Base-by-base conservation (phyloP, 2,888 invertebrate genomes). In the Malacosoma neustria region DNA sequence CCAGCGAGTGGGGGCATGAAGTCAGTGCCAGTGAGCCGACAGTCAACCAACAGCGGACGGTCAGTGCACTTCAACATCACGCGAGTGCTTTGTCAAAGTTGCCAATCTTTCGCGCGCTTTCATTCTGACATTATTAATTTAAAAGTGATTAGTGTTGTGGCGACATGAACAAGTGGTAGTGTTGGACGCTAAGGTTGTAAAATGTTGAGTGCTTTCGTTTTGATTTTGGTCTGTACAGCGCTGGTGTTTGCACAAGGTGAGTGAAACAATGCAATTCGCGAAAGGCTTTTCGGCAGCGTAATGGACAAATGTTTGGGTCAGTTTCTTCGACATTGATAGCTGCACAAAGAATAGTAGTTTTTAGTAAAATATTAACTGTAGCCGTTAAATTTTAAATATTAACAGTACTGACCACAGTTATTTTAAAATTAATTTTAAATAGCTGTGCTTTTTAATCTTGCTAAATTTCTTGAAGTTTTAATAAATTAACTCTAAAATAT, bases 191-290 rank as follows among this genome's bases (percentile, higher is more conserved):
- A 66, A 55, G 22, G 5, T 22, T 22, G 22, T 72, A 74, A 72
- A 67, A 82, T 81, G 80, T 70, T 79, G 60, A 57, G 60, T 69
- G 72, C 66, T 55, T 72, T 57, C 64, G 63, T 75, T 65, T 62
- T 80, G 67, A 69, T 81, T 66, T 84, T 80, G 82, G 76, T 77
- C 72, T 64, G 62, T 58, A 64, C 74, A 64, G 67, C 59, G 53
- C 72, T 74, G 70, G 73, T 70, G 61, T 49, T 63, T 48, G 64
- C 73, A 57, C 81, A 84, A 84, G 82, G 82, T 84, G 66, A 84
- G 82, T 76, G 51, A 58, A 71, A 73, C 74, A 77, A 75, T 73
- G 71, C 60, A 52, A 49, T 22, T 22, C 22, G 22, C 22, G 22
- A 22, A 22, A 22, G 22, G 22, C 22, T 22, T 22, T 4, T 22